These are phyloP conservation scores for Coccyzus lansbergi DNA, from an alignment of 2,797 vertebrate species.

Conservation along the genomic window DNA sequence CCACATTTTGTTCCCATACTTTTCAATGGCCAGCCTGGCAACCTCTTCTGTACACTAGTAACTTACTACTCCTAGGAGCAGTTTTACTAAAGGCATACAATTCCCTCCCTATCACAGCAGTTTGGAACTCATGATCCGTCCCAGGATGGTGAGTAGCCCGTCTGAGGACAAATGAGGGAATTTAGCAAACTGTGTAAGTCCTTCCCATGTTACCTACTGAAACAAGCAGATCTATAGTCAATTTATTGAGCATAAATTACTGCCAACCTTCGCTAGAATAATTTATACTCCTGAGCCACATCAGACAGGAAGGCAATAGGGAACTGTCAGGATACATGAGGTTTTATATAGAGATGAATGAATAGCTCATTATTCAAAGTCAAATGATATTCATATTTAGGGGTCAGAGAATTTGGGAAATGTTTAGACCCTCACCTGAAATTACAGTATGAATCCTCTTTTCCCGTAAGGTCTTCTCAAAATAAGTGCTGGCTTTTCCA, in stretches of 20 bases:
- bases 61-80: neutral
- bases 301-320: conserved; percentile 78
- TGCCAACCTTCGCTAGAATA: conserved; percentile 80
- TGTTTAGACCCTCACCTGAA: conserved; percentile 67
- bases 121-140: neutral
- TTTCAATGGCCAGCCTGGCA: neutral
- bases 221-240: conserved; percentile 75
- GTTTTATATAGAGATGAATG: conserved; percentile 77
- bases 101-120: neutral
- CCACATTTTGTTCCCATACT: neutral
- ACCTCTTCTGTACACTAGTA: neutral
- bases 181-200: conserved; percentile 59
- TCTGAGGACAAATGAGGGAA: conserved; percentile 54
- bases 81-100: neutral
- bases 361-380: conserved; percentile 75
- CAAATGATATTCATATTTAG: conserved; percentile 75
- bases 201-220: conserved; percentile 65
- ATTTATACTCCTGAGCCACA: conserved; percentile 83
- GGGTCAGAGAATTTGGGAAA: conserved; percentile 75
- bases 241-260: conserved; percentile 85
- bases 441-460: conserved; percentile 60
- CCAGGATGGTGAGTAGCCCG: neutral
- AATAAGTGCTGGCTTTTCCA: conserved; percentile 68
- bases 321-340: conserved; percentile 80
- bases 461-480: conserved; percentile 62